These are phyloP conservation scores for Entomobrya multifasciata DNA, from an alignment of 2,888 invertebrate species.

Conservation along the genomic window DNA sequence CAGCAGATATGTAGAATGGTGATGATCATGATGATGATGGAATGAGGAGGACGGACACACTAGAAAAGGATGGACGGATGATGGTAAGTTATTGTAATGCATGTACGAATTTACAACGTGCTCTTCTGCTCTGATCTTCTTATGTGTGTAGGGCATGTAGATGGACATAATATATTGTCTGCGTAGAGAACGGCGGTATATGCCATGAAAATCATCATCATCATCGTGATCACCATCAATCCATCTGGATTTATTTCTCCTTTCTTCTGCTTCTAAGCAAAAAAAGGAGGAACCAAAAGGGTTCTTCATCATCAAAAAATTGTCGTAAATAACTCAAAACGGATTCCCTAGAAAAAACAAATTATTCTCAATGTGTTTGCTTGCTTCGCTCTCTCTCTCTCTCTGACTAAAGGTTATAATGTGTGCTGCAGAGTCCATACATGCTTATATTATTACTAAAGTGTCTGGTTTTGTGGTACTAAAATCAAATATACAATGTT, in stretches of 20 bases:
- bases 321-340: conserved; percentile 70
- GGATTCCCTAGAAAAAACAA: conserved; percentile 68
- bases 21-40: conserved; percentile 31
- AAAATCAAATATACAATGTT: conserved; percentile 31
- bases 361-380: conserved; percentile 60
- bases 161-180: not conserved
- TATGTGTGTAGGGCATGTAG: too few relatives aligned
- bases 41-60: conserved; percentile 69
- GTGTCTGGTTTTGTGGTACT: conserved; percentile 13
- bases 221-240: conserved; percentile 64
- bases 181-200: not conserved
- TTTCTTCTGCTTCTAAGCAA: conserved; percentile 54
- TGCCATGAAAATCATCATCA: conserved; percentile 33
- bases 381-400: too few relatives aligned
- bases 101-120: conserved; percentile 66
- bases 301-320: conserved; percentile 71
- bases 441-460: conserved; percentile 9
- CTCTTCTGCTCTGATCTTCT: conserved; percentile 56
- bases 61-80: conserved; percentile 53
- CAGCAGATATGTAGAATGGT: not conserved
- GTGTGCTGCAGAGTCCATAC: too few relatives aligned
- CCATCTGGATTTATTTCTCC: conserved; percentile 64
- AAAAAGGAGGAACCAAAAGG: conserved; percentile 71
- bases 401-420: not conserved
- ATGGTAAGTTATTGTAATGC: conserved; percentile 63